A percentile compares a stretch with the other conserved stretches of the same genome.
phyloP scores from a whole-genome alignment of 2,797 vertebrate species.

The Erethizon dorsatum region DNA sequence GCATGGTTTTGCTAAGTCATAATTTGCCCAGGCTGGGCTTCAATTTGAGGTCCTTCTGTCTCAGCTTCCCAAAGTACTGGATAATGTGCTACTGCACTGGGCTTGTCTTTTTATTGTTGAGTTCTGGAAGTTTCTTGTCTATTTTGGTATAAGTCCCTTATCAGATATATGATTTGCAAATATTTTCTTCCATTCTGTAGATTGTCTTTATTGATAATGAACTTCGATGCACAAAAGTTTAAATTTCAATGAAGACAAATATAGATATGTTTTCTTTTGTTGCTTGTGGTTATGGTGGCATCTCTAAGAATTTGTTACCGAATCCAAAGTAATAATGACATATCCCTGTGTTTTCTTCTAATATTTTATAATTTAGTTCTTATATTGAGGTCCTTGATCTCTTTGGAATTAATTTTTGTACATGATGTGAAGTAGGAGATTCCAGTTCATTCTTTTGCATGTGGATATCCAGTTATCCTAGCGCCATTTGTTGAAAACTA shows the following conservation, averaged over 20 bases:
- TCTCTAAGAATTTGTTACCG: not conserved
- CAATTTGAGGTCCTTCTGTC: not conserved
- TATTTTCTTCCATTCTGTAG: not conserved
- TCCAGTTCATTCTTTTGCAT: not conserved
- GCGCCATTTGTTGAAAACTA: not conserved
- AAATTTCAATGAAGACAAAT: not conserved
- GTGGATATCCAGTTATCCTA: not conserved
- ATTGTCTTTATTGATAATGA: not conserved
- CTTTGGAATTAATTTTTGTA: constrained; percentile 25
- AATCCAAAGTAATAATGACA: not conserved
- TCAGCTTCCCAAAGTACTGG: not conserved
- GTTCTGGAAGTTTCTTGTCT: not conserved
- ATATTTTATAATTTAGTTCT: not conserved
- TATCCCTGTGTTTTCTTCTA: not conserved
- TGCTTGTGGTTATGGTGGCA: not conserved
- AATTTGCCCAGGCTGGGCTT: not conserved
- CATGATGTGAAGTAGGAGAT: not conserved
- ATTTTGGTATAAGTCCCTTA: not conserved
- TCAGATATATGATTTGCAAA: not conserved
- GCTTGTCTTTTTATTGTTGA: not conserved
- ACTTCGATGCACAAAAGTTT: not conserved
- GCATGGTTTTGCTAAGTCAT: not conserved
- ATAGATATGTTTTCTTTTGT: not conserved
- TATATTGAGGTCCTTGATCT: not conserved
- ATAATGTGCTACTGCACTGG: not conserved